Base-by-base conservation (phyloP, 2,797 vertebrate genomes). In the Aeoliscus strigatus region DNA sequence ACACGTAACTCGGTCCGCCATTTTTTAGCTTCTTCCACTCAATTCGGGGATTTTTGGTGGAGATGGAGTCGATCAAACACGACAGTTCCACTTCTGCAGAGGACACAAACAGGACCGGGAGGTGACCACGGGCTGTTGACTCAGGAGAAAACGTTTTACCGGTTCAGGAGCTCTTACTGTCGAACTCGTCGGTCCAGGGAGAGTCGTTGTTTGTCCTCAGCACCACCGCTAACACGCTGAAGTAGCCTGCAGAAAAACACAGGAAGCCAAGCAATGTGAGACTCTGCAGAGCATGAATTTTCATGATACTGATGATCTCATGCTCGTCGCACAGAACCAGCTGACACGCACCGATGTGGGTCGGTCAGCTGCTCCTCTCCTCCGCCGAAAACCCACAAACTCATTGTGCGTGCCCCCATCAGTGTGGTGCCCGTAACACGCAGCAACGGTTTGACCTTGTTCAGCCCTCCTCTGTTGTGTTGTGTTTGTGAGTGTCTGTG, bases 11-110 rank as follows among this genome's bases (percentile, higher is more conserved):
- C 2, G 93, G 92, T 29, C 91, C 89, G 0, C 84, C 90, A 10
- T 85, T 66, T 14, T 88, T 87, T 44, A 98, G 94, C 75, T 98
- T 99, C 90, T 99, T 99, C 96, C 96, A 99, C 66, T 99, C 96
- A 1, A 99, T 94, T 30, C 96, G 90, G 51, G 93, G 94, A 9
- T 85, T 81, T 23, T 10, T 69, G 0, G 92, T 93, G 40, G 91
- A 85, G 13, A 94, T 95, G 41, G 92, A 91, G 59, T 91, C 88
- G 35, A 97, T 97, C 75, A 92, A 73, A 80, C 96, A 99, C 2
- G 96, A 95, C 42, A 99, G 73, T 75, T 95, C 93, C 9, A 93
- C 88, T 66, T 85, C 94, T 90, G 76, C 14, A 53, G 27, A 27
- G 42, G 0, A 33, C 27, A 66, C 13, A 23, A 15, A 26, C 17